Evolutionary conservation across 2,797 vertebrate genomes (phyloP).

Genomic region (Synaphobranchus kaupii): DNA sequence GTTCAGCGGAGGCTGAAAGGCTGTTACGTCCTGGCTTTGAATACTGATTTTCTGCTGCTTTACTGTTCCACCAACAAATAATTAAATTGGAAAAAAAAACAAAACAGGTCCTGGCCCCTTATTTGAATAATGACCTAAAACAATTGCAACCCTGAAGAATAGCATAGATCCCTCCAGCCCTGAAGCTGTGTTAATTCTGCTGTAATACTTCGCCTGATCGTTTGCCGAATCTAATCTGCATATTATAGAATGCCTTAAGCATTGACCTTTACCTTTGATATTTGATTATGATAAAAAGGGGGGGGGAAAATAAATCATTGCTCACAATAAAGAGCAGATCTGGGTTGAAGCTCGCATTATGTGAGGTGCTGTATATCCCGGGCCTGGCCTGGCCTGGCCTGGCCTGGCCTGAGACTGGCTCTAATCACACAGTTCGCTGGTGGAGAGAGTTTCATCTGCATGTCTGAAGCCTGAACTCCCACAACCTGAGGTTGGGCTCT

Average conservation of each 20-base stretch:
- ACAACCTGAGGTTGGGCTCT: no score
- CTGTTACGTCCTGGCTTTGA: neutral
- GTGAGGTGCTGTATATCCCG: no score
- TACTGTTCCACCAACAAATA: neutral
- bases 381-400: no score
- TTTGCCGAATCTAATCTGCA: neutral
- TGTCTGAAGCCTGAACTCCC: no score
- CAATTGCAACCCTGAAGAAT: neutral
- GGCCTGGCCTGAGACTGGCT: no score
- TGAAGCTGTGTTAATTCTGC: neutral
- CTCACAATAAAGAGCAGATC: neutral
- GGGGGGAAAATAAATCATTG: neutral
- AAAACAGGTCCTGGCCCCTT: neutral
- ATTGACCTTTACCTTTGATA: neutral
- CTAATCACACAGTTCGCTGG: no score
- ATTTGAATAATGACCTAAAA: neutral
- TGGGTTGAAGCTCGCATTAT: neutral
- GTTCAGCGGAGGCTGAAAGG: neutral
- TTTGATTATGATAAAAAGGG: neutral
- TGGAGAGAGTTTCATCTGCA: no score
- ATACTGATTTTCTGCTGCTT: neutral
- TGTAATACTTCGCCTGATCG: neutral
- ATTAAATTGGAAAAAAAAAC: neutral
- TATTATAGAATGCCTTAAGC: neutral
- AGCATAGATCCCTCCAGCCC: neutral